Percentiles rank a stretch among this genome's conserved stretches.
phyloP scores from a whole-genome alignment of 1,140 invertebrate genomes.

The Melanaphis sacchari region DNA sequence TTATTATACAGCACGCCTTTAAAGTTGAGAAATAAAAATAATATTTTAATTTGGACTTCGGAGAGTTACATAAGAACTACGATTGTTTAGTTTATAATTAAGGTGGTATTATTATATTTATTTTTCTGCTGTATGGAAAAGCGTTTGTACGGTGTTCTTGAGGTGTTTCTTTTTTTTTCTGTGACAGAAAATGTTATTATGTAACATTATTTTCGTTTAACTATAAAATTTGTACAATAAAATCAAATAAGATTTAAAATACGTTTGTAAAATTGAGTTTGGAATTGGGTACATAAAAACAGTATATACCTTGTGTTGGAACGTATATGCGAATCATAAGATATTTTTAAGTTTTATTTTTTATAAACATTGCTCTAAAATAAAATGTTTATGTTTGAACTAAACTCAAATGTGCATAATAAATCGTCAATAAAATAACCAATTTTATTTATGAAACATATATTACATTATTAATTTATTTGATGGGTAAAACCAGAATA shows the following conservation, averaged over 20 bases:
- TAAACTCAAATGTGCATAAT: too few relatives aligned
- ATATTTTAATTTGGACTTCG: not conserved
- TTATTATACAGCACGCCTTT: not conserved
- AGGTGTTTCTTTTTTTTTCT: not conserved
- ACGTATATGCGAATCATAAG: not conserved
- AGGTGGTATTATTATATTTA: not conserved
- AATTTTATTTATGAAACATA: not conserved
- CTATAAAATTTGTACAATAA: not conserved
- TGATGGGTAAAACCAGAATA: not conserved
- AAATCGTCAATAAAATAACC: not conserved
- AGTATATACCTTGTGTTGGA: not conserved
- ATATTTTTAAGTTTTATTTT: not conserved
- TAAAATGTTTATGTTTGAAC: not conserved
- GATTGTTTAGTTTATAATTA: not conserved
- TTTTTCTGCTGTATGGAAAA: not conserved
- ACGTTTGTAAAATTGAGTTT: too few relatives aligned
- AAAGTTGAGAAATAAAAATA: not conserved
- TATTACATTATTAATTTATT: not conserved
- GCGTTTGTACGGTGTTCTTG: not conserved
- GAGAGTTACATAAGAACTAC: not conserved
- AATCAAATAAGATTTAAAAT: not conserved
- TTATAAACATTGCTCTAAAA: not conserved
- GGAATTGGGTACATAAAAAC: not conserved
- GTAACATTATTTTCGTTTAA: not conserved
- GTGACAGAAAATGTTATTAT: slow-evolving; percentile 1